These are phyloP conservation scores for Mimachlamys varia DNA, from an alignment of 2,888 invertebrate species.

Conservation along the genomic window DNA sequence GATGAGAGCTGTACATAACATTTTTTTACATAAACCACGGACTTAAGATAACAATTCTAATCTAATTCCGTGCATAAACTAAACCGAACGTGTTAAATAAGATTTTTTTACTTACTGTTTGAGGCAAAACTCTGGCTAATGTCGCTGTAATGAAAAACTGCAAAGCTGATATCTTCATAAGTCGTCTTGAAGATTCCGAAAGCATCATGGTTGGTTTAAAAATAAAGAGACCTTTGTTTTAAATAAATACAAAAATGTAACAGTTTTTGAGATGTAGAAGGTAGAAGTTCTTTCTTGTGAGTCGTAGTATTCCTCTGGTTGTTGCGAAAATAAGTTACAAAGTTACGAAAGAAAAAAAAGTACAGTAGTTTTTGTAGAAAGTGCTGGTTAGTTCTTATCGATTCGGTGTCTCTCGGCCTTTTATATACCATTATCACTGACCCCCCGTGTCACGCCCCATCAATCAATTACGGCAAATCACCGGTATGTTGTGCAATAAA, in stretches of 20 bases:
- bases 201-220: background rate
- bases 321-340: background rate
- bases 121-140: background rate
- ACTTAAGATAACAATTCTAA: too few relatives aligned
- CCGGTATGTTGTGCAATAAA: background rate
- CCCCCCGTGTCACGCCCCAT: background rate
- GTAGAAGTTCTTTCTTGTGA: background rate
- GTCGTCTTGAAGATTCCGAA: background rate
- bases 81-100: too few relatives aligned
- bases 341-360: slow-evolving; percentile 10
- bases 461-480: background rate
- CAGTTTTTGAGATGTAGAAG: background rate
- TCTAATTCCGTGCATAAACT: too few relatives aligned
- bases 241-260: background rate
- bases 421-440: background rate
- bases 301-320: background rate
- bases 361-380: background rate
- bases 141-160: background rate
- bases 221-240: background rate
- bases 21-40: too few relatives aligned
- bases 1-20: too few relatives aligned
- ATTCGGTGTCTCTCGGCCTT: background rate
- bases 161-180: background rate
- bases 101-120: background rate
- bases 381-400: slow-evolving; percentile 33